Evolutionary conservation across 2,888 invertebrate genomes (phyloP).

Genomic region (Pandemis heparana): DNA sequence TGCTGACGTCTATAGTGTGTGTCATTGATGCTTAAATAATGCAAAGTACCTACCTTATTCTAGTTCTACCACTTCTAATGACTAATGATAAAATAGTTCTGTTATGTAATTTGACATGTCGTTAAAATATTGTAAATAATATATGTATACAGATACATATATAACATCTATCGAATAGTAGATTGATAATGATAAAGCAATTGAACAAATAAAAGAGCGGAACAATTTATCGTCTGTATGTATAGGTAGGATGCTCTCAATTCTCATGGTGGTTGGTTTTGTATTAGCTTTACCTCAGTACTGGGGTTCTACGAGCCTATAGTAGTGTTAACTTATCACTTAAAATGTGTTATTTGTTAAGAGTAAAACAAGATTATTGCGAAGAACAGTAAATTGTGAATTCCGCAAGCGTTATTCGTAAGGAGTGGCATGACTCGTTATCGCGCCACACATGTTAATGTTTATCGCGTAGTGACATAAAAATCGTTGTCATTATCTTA

Average conservation of each 20-base stretch:
- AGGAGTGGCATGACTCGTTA: conserved; percentile 22
- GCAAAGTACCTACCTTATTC: no score
- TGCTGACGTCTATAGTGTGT: neutral
- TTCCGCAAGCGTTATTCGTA: conserved; percentile 19
- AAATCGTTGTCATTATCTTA: conserved; percentile 34
- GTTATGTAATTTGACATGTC: neutral
- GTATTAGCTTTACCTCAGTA: neutral
- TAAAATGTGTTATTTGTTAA: neutral
- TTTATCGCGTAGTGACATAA: conserved; percentile 34
- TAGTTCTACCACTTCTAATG: neutral
- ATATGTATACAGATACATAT: neutral
- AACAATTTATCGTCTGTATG: no score
- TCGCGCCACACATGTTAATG: conserved; percentile 29
- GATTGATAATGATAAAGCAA: neutral
- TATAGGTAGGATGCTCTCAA: no score
- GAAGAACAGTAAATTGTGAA: conserved; percentile 8
- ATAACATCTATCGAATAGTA: neutral
- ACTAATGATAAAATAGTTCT: neutral
- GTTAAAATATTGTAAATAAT: neutral
- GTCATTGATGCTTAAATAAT: neutral
- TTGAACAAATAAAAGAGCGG: neutral
- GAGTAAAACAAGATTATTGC: conserved; percentile 1
- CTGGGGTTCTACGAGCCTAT: neutral
- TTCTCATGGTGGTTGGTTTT: no score
- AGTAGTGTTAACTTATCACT: neutral